A percentile compares a stretch with the other conserved stretches of the same genome.
phyloP scores from a whole-genome alignment of 2,888 invertebrate species.

The Chaitophorus viminalis region DNA sequence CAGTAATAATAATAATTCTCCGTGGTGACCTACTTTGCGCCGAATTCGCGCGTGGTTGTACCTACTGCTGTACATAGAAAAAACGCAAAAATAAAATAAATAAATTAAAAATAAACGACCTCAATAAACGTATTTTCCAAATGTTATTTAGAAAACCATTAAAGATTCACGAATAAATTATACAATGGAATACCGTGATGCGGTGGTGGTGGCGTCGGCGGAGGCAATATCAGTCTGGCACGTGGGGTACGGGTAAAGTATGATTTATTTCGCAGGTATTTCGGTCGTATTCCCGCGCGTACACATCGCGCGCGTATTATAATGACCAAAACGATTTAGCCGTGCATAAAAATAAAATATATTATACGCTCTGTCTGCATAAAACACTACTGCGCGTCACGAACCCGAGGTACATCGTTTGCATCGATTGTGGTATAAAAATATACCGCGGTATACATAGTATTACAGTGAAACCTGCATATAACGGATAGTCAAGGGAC shows the following conservation, averaged over 20 bases:
- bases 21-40: neutral
- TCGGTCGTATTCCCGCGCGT: slow-evolving; percentile 27
- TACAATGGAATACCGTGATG: neutral
- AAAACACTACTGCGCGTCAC: neutral
- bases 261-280: slow-evolving; percentile 36
- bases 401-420: no score
- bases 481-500: no score
- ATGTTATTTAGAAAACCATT: slow-evolving; percentile 32
- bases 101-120: neutral
- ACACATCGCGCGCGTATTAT: neutral
- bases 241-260: neutral
- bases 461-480: no score
- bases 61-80: neutral
- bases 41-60: neutral
- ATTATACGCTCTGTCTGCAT: neutral
- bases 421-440: no score
- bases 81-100: neutral
- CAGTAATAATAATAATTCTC: neutral
- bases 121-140: slow-evolving; percentile 10
- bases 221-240: neutral
- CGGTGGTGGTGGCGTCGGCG: neutral
- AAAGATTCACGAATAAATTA: neutral
- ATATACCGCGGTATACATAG: no score
- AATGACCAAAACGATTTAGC: slow-evolving; percentile 41
- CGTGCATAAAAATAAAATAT: slow-evolving; percentile 4